These are phyloP conservation scores for Seriola rivoliana DNA, from an alignment of 2,113 vertebrate genomes.

Conservation along the genomic window DNA sequence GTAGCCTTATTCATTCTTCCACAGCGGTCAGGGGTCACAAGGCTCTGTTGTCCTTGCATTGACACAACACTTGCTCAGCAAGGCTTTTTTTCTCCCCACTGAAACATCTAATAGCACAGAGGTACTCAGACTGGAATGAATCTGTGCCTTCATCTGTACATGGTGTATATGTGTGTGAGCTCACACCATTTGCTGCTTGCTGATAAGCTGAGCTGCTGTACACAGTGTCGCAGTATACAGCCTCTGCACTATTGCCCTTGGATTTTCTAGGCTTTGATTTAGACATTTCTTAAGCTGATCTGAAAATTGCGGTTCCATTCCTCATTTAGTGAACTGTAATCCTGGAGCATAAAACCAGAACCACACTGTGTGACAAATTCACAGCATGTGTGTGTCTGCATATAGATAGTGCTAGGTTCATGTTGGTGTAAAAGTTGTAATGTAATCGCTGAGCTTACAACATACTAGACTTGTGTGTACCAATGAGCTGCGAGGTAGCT, in stretches of 20 bases:
- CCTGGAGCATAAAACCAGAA: constrained; percentile 29
- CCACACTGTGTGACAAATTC: background rate
- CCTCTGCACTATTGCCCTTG: constrained; percentile 47
- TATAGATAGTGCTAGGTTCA: background rate
- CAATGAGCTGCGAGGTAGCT: constrained; percentile 20
- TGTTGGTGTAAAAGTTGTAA: background rate
- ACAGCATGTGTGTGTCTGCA: background rate
- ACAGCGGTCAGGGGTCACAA: constrained; percentile 45
- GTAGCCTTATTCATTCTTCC: constrained; percentile 45
- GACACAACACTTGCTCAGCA: background rate
- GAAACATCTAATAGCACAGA: constrained; percentile 16
- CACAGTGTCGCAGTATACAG: constrained; percentile 26
- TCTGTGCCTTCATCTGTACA: background rate
- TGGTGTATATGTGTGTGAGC: constrained; percentile 39
- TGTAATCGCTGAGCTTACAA: constrained; percentile 13
- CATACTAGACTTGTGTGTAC: constrained; percentile 34
- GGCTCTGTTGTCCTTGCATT: constrained; percentile 23
- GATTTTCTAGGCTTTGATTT: constrained; percentile 61
- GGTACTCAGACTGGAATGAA: constrained; percentile 11
- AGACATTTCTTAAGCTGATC: constrained; percentile 44
- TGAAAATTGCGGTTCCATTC: constrained; percentile 53
- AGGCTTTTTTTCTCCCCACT: background rate
- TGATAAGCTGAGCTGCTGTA: constrained; percentile 60
- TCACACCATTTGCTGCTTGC: constrained; percentile 69
- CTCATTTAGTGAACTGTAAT: constrained; percentile 38